Evolutionary conservation across 1,140 invertebrate species (phyloP), one percentile per base, ranked within the genome.

Genomic region (Eueides isabella): DNA sequence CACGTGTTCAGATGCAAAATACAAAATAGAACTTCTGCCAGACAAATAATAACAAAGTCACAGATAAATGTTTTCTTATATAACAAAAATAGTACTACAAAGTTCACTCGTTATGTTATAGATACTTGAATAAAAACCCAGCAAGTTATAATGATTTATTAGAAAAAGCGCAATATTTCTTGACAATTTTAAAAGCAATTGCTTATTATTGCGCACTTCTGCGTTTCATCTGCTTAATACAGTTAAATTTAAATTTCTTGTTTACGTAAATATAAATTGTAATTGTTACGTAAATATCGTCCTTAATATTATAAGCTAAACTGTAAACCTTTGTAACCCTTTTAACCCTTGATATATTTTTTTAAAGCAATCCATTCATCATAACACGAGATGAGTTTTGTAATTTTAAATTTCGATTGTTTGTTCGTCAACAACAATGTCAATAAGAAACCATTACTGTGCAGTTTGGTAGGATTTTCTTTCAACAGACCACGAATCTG

Each of bases 151-250:
- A 55, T 7, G 19, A 55, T 55, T 55, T 55, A 55, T 55, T 23
- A 55, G 48, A 55, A 55, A 26, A 55, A 55, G 48, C 12, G 41
- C 41, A 55, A 55, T 55, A 23, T 55, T 55, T 55, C 48, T 55
- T 4, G 19, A 55, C 23, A 55, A 55, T 26, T 48, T 48, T 55
- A 26, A 55, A 55, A 55, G 48, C 48, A 55, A 55, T 55, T 55
- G 48, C 48, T 55, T 55, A 19, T 55, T 55, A 55, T 55, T 55
- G 48, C 41, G n/a, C 41, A 44, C 19, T 55, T 55, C 48, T 55
- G 48, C 9, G 23, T 26, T 48, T 48, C 48, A 55, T 23, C 7
- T 9, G 11, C 23, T 55, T 55, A 55, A 26, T 48, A 48, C 7
- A 48, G 6, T 48, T 48, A n/a, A n/a, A n/a, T 23, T 48, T 7